A percentile compares a stretch with the other conserved stretches of the same genome.
phyloP scores from a whole-genome alignment of 2,797 vertebrate genomes.

The Discoglossus pictus region DNA sequence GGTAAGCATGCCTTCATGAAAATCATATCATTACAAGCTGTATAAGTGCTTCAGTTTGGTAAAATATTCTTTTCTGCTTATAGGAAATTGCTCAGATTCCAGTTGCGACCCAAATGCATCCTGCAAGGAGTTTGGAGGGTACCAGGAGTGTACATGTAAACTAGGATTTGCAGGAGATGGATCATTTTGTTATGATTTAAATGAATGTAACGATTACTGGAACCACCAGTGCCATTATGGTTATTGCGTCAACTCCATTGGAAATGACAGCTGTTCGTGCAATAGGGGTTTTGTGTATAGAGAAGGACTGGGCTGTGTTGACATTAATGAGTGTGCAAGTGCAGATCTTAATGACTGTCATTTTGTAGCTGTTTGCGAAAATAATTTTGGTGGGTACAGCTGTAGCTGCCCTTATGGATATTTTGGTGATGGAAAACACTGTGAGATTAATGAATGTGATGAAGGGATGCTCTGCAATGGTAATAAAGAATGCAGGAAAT shows the following conservation, averaged over 20 bases:
- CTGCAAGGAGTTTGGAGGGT: constrained; percentile 2
- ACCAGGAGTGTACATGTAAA: constrained; percentile 59
- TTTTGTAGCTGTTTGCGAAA: constrained; percentile 53
- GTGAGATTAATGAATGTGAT: constrained; percentile 40
- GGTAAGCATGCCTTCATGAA: background rate
- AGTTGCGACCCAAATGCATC: constrained; percentile 50
- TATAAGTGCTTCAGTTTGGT: background rate
- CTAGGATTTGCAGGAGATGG: constrained; percentile 67
- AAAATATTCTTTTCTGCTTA: background rate
- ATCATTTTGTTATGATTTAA: constrained; percentile 57
- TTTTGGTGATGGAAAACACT: constrained; percentile 49
- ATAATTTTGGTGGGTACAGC: constrained; percentile 49
- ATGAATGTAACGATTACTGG: constrained; percentile 38
- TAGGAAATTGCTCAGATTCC: constrained; percentile 11
- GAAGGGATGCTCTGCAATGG: constrained; percentile 28
- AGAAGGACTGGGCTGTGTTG: constrained; percentile 57
- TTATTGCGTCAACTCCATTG: constrained; percentile 39
- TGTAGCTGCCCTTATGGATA: constrained; percentile 54
- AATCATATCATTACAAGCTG: background rate
- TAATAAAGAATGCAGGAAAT: constrained; percentile 36
- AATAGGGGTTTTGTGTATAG: constrained; percentile 58
- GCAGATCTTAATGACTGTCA: constrained; percentile 44
- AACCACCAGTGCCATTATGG: constrained; percentile 1
- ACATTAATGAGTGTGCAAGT: constrained; percentile 65
- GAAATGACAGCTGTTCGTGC: constrained; percentile 53